These are phyloP conservation scores for Amiota mariae DNA, from an alignment of 2,888 invertebrate species.

Conservation along the genomic window DNA sequence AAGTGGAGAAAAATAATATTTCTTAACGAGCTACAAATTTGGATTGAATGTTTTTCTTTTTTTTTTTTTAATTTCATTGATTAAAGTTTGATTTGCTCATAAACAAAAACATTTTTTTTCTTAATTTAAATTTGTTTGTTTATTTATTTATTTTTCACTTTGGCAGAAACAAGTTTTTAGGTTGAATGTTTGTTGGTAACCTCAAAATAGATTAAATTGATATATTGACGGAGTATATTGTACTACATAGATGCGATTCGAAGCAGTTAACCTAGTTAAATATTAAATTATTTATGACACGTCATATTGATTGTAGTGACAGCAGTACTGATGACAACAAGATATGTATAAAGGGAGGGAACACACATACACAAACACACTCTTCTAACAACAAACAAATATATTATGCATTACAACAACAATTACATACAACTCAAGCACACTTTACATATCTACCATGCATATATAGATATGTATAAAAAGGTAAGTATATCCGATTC, in stretches of 20 bases:
- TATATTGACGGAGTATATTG: too few relatives aligned
- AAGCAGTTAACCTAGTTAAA: conserved; percentile 53
- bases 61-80: too few relatives aligned
- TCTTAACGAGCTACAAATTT: too few relatives aligned
- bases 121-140: background rate
- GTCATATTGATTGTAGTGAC: conserved; percentile 31
- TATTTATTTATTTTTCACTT: conserved; percentile 31
- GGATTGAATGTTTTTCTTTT: too few relatives aligned
- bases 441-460: conserved; percentile 5
- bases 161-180: background rate
- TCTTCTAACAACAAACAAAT: too few relatives aligned
- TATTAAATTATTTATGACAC: conserved; percentile 49
- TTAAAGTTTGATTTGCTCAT: too few relatives aligned
- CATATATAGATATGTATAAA: too few relatives aligned
- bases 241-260: conserved; percentile 1
- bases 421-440: conserved; percentile 23
- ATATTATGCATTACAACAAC: conserved; percentile 14
- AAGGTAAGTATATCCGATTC: background rate
- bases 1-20: conserved; percentile 18
- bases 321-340: conserved; percentile 27
- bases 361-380: too few relatives aligned
- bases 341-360: conserved; percentile 1
- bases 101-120: background rate
- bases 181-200: too few relatives aligned
- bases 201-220: too few relatives aligned